Base-by-base conservation (phyloP, 1,140 invertebrate species). In the Metopolophium dirhodum region DNA sequence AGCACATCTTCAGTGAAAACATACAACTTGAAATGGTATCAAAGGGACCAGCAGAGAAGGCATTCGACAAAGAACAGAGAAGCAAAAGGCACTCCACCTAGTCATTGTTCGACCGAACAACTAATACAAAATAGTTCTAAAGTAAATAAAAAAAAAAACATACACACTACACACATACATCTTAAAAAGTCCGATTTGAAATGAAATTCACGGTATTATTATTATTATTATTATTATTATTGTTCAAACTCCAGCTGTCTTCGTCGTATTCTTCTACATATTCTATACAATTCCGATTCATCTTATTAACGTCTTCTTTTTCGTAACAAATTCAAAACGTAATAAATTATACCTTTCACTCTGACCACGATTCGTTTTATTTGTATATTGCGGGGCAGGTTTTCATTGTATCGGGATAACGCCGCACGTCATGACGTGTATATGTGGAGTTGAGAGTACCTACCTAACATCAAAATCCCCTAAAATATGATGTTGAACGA, bases 21-120 rank as follows among this genome's bases (percentile, higher is more conserved):
- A 22, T 85, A 93, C 49, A 93, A 93, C 30, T 45, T 93, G 35
- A 93, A 93, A 85, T 93, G 91, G 91, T 93, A 93, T 57, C 91
- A 93, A 57, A 93, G 91, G 82, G 91, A 93, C 82, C 91, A 93
- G 91, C 91, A 93, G 82, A 54, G 91, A 51, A 93, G 91, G 26
- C 91, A 93, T 37, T 93, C 91, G 35, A 93, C 91, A 30, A 93
- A 93, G 91, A 93, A 93, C 49, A 93, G 91, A 41, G 91, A 93
- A 93, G 82, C 91, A 51, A 93, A 93, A 57, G 91, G 91, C n/a
- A 93, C 91, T 41, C 91, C 91, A 41, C 91, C 91, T 14, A 93
- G 91, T 14, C 91, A 93, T 93, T 93, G 91, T 93, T 93, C 91
- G 82, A 93, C 91, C n/a, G 91, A 93, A 54, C 91, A 93, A 93